These are phyloP conservation scores for Mellivora capensis DNA, from an alignment of 2,113 vertebrate species.

Conservation along the genomic window DNA sequence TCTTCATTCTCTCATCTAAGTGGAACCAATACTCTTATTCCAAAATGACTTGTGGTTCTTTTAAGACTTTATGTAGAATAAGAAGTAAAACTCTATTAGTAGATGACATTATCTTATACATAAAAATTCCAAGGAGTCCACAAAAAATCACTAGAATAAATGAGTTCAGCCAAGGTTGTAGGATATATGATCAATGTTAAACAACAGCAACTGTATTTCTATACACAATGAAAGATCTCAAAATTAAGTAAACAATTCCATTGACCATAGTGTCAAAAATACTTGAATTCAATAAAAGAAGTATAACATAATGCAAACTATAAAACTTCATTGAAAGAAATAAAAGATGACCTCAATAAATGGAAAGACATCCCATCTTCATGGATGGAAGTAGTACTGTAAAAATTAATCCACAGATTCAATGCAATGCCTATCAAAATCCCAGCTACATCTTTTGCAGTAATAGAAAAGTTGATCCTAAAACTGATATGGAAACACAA, in stretches of 20 bases:
- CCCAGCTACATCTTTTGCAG: neutral
- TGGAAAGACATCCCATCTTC: neutral
- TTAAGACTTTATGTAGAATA: neutral
- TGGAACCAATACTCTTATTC: neutral
- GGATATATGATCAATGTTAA: neutral
- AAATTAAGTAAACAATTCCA: neutral
- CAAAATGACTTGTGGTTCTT: neutral
- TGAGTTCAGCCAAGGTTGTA: neutral
- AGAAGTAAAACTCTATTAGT: neutral
- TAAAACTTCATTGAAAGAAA: neutral
- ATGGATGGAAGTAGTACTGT: neutral
- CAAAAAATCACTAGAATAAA: neutral
- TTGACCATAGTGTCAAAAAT: neutral
- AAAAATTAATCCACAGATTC: neutral
- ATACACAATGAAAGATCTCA: neutral
- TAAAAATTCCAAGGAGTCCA: neutral
- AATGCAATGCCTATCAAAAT: neutral
- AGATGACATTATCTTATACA: neutral
- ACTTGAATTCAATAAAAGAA: neutral
- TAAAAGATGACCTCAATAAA: neutral
- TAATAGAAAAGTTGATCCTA: neutral
- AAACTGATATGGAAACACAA: neutral
- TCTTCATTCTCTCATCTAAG: neutral
- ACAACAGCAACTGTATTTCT: neutral
- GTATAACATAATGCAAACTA: neutral